Evolutionary conservation across 2,888 invertebrate genomes (phyloP), one percentile per base, ranked within the genome.

Genomic region (Agonopterix heracliana): DNA sequence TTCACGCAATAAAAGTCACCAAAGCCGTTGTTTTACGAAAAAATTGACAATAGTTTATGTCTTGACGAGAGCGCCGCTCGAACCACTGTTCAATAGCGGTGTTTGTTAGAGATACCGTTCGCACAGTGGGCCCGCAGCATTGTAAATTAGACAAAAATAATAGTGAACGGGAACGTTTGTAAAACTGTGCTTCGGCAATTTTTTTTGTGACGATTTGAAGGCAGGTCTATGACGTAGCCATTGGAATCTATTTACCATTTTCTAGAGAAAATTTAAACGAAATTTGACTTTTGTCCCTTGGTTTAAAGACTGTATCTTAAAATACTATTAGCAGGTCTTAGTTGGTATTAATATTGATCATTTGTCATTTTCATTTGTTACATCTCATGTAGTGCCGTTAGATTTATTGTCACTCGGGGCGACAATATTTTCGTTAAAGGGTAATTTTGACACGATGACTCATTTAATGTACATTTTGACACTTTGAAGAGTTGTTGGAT

Each of bases 151-250:
- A 74, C 71, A 73, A 71, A 78, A 75, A 64, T 61, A 71, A 38
- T 74, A 68, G 72, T 71, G 63, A 83, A 86, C 87, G 85, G 87
- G 73, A 87, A 55, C 67, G 61, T 84, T 85, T 83, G 87, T 86
- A 68, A 74, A 81, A 80, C 78, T 74, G 66, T 65, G 26, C 7
- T 5, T 61, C 63, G 44, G 57, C 56, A 54, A 56, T 74, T 76
- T 77, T 77, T 77, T 53, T 71, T 55, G 54, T 35, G 35, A 35
- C 13, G 14, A 43, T 9, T 26, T 7, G 26, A 36, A n/a, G 41
- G 26, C 61, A 56, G 51, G 49, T 53, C 56, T 36, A 34, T 74
- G 73, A 74, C 71, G 74, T 72, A 63, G 70, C 64, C 57, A 47
- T 13, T 45, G 10, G 38, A 17, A 36, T 26, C 26, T 26, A 26